phyloP scores from a whole-genome alignment of 2,888 invertebrate species.

The Amiota minor region DNA sequence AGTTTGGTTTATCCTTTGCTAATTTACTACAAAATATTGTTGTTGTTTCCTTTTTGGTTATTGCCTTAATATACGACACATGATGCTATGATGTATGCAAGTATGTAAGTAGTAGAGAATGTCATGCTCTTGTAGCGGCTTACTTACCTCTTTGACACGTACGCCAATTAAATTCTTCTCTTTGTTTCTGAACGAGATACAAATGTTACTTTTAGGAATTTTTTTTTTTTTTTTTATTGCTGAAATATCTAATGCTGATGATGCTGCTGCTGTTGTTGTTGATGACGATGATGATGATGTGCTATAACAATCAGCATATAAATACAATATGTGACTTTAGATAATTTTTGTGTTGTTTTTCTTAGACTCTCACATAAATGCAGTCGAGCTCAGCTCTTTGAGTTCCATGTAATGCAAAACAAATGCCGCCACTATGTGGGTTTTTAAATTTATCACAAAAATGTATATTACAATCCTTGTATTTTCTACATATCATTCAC shows the following conservation, averaged over 20 bases:
- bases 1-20: slow-evolving; percentile 3
- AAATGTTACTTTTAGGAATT: too few species aligned
- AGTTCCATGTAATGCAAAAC: too few species aligned
- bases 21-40: slow-evolving; percentile 29
- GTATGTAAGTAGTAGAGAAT: background rate
- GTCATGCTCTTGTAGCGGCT: too few species aligned
- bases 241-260: slow-evolving; percentile 32
- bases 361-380: too few species aligned
- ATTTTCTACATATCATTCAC: too few species aligned
- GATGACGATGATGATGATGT: background rate
- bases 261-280: background rate
- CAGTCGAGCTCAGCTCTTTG: too few species aligned
- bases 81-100: background rate
- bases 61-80: background rate
- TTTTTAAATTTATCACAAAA: too few species aligned
- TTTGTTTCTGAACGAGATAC: slow-evolving; percentile 14
- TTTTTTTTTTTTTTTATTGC: background rate
- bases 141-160: slow-evolving; percentile 15
- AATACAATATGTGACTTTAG: background rate
- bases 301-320: slow-evolving; percentile 6
- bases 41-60: slow-evolving; percentile 28
- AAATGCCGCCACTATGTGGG: too few species aligned
- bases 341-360: too few species aligned
- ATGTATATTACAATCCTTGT: too few species aligned
- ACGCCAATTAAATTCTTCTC: slow-evolving; percentile 13